Percentiles rank a stretch among this genome's conserved stretches.
Evolutionary conservation across 1,140 invertebrate genomes (phyloP).

Genomic region (Drosophila serrata): DNA sequence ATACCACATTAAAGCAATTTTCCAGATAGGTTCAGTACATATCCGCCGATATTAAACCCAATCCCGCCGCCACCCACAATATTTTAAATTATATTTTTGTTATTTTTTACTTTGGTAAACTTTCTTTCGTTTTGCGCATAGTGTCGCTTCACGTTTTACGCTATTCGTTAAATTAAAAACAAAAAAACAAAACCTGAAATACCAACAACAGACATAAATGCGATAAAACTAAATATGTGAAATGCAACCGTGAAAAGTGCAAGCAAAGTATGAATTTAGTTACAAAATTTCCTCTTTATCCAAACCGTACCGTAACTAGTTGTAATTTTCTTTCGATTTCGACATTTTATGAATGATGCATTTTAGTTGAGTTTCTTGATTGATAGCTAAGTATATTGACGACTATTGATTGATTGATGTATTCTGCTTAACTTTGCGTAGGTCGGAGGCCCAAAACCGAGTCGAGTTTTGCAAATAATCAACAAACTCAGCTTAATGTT

Average conservation of each 20-base stretch:
- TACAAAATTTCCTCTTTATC: constrained; percentile 85
- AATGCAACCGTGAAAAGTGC: constrained; percentile 77
- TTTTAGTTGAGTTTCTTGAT: constrained; percentile 84
- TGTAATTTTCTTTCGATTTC: constrained; percentile 81
- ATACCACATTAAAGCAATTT: neutral
- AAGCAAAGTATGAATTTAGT: constrained; percentile 82
- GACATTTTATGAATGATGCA: constrained; percentile 82
- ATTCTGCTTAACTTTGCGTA: constrained; percentile 71
- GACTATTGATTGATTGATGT: constrained; percentile 73
- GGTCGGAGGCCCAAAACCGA: constrained; percentile 33
- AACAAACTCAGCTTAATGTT: constrained; percentile 84
- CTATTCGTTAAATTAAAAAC: constrained; percentile 45
- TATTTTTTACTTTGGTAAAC: constrained; percentile 11
- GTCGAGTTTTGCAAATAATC: constrained; percentile 62
- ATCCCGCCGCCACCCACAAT: constrained; percentile 20
- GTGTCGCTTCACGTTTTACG: constrained; percentile 71
- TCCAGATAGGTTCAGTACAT: constrained; percentile 11
- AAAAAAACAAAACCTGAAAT: constrained; percentile 35
- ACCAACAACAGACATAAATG: constrained; percentile 64
- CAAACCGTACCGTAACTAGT: constrained; percentile 84
- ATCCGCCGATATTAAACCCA: constrained; percentile 5
- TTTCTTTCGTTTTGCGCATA: constrained; percentile 56
- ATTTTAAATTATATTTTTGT: constrained; percentile 21
- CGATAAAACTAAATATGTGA: constrained; percentile 68
- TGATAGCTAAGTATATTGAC: constrained; percentile 63